Evolutionary conservation across 2,797 vertebrate genomes (phyloP).

Genomic region (Brachyalestes nurse): DNA sequence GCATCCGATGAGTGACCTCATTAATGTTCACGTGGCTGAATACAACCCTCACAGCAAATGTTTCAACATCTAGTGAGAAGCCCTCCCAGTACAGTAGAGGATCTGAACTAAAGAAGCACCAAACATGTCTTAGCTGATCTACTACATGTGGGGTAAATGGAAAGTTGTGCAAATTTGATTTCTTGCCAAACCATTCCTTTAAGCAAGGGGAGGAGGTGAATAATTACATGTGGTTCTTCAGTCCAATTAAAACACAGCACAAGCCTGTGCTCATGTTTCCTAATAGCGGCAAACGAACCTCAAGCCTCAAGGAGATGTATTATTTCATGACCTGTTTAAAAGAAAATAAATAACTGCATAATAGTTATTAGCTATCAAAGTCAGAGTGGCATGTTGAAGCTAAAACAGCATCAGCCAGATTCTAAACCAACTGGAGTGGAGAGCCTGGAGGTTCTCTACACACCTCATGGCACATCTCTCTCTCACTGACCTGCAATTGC

Average conservation of each 20-base stretch:
- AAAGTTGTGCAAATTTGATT: no score
- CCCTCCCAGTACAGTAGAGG: no score
- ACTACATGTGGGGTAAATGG: no score
- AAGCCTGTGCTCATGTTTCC: background rate
- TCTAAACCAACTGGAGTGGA: background rate
- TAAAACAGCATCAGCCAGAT: background rate
- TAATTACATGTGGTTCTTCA: background rate
- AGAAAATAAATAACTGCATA: background rate
- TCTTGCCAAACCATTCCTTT: background rate
- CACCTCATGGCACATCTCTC: background rate
- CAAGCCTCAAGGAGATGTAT: background rate
- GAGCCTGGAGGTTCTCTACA: background rate
- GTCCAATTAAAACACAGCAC: slow-evolving; percentile 25
- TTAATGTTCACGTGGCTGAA: no score
- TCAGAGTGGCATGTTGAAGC: background rate
- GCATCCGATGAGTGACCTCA: no score
- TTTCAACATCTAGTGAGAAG: no score
- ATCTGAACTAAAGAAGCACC: no score
- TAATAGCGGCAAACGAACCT: background rate
- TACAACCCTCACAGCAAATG: no score
- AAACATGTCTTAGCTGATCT: no score
- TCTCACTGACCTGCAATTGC: background rate
- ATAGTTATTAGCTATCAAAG: background rate
- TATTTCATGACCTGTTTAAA: background rate
- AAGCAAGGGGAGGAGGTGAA: background rate